phyloP scores from a whole-genome alignment of 2,797 vertebrate species.

The Tenualosa ilisha region DNA sequence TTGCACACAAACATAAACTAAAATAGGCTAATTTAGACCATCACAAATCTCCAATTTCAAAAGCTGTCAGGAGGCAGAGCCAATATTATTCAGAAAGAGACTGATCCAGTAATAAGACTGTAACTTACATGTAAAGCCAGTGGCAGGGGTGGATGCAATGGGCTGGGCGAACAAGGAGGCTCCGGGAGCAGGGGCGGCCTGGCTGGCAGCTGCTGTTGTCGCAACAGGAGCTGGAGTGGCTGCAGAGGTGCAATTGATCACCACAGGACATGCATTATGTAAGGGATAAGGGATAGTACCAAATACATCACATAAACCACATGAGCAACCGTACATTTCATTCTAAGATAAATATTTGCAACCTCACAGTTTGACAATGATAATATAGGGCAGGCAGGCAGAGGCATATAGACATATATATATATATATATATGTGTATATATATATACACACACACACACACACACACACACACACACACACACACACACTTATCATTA shows the following conservation, averaged over 20 bases:
- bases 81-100: not conserved
- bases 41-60: not conserved
- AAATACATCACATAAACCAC: no score
- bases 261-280: not conserved
- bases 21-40: not conserved
- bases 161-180: slow-evolving; percentile 74
- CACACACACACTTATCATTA: no score
- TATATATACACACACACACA: no score
- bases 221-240: slow-evolving; percentile 68
- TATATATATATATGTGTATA: no score
- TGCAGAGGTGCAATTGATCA: not conserved
- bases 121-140: slow-evolving; percentile 70
- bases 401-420: no score
- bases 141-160: slow-evolving; percentile 56
- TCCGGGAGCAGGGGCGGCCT: slow-evolving; percentile 42
- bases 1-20: not conserved
- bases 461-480: no score
- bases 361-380: not conserved
- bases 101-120: not conserved
- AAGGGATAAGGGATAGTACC: no score
- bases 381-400: not conserved
- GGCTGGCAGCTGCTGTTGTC: slow-evolving; percentile 46
- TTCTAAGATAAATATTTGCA: not conserved
- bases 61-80: not conserved
- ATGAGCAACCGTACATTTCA: not conserved